phyloP scores from a whole-genome alignment of 2,888 invertebrate species.

The Itoplectis maculator region DNA sequence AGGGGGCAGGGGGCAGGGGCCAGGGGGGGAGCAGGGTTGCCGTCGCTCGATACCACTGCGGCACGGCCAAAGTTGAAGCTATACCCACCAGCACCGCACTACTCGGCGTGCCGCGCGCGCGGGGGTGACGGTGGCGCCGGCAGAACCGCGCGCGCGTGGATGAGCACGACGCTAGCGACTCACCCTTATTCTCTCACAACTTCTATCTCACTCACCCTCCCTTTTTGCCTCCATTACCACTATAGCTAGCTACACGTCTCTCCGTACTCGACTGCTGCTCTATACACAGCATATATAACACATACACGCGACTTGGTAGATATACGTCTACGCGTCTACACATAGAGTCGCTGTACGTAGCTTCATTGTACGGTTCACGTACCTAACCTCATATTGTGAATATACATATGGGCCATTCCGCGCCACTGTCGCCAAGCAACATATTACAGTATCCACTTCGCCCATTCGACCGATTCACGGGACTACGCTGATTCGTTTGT shows the following conservation, averaged over 20 bases:
- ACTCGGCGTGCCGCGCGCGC: constrained; percentile 58
- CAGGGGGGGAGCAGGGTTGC: constrained; percentile 74
- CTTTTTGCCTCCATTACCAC: constrained; percentile 55
- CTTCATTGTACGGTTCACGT: neutral
- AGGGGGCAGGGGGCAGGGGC: too few relatives aligned
- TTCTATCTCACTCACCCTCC: constrained; percentile 39
- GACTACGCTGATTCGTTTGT: too few relatives aligned
- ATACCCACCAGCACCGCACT: constrained; percentile 66
- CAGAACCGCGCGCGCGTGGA: constrained; percentile 52
- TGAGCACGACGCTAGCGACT: constrained; percentile 38
- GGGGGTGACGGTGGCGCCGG: constrained; percentile 58
- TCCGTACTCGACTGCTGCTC: constrained; percentile 41
- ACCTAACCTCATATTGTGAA: constrained; percentile 9
- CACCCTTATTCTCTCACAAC: constrained; percentile 21
- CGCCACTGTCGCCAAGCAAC: neutral
- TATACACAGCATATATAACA: neutral
- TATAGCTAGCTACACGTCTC: constrained; percentile 42
- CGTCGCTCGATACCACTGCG: constrained; percentile 84
- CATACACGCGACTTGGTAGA: neutral
- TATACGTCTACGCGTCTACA: neutral
- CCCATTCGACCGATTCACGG: neutral
- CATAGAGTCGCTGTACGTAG: neutral
- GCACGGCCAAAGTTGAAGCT: constrained; percentile 83
- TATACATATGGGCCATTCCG: constrained; percentile 7
- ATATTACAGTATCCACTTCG: neutral